These are phyloP conservation scores for Lymantria dispar DNA, from an alignment of 2,888 invertebrate species.

Conservation along the genomic window DNA sequence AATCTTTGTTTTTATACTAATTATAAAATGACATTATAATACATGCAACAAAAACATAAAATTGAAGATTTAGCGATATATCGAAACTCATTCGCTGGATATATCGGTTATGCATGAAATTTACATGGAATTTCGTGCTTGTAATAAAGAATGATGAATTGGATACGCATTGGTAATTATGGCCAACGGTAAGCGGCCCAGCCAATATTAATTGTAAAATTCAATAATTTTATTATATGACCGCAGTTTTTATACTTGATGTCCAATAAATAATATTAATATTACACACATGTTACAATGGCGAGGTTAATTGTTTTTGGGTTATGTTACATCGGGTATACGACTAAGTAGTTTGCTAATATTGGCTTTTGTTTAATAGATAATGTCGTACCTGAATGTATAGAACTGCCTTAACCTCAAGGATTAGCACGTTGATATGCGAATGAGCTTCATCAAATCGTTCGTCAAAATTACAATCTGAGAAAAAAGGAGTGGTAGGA, in stretches of 20 bases:
- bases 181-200: slow-evolving; percentile 66
- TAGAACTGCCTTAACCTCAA: no score
- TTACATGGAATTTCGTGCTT: slow-evolving; percentile 79
- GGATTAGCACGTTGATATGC: no score
- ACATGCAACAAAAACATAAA: slow-evolving; percentile 29
- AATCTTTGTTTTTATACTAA: no score
- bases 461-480: no score
- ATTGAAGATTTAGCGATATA: slow-evolving; percentile 62
- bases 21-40: no score
- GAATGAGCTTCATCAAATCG: no score
- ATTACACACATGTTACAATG: neutral
- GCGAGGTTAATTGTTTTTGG: no score
- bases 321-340: no score
- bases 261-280: neutral
- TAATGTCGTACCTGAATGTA: no score
- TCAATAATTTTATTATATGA: slow-evolving; percentile 73
- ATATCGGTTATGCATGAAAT: slow-evolving; percentile 69
- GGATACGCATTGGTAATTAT: slow-evolving; percentile 78
- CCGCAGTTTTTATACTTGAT: slow-evolving; percentile 19
- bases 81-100: slow-evolving; percentile 65
- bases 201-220: slow-evolving; percentile 73
- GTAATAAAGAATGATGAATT: slow-evolving; percentile 82
- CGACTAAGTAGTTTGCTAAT: no score
- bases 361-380: no score
- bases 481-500: no score